Conservation (phyloP, 2,888 invertebrate species). For the Hedychridium roseum region DNA sequence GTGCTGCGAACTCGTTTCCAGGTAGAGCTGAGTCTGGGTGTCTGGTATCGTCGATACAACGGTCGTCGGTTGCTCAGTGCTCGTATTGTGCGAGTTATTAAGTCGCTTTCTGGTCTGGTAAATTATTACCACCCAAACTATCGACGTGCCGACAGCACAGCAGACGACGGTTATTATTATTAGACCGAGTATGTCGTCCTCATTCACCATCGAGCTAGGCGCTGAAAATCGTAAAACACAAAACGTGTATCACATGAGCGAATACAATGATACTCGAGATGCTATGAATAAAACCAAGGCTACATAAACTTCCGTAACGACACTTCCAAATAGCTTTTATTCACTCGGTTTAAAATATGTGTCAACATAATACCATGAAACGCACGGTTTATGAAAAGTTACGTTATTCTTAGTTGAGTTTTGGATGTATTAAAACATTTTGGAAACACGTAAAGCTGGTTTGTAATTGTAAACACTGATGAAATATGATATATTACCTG, state of each 20-base stretch:
- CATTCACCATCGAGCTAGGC: slow-evolving; percentile 68
- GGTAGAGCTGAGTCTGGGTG: slow-evolving; percentile 60
- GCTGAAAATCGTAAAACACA: slow-evolving; percentile 41
- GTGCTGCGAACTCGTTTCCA: slow-evolving; percentile 78
- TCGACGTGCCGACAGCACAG: slow-evolving; percentile 89
- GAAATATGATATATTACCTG: no score
- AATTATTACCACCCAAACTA: slow-evolving; percentile 91
- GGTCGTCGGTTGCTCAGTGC: slow-evolving; percentile 35
- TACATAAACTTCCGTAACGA: no score
- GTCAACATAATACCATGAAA: no score
- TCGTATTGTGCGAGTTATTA: slow-evolving; percentile 58
- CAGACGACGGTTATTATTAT: slow-evolving; percentile 90
- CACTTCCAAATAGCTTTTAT: no score
- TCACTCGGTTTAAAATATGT: no score
- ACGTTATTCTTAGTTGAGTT: neutral
- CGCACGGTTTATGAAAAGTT: no score
- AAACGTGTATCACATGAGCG: no score
- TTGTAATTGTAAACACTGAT: no score
- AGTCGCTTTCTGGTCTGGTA: slow-evolving; percentile 81
- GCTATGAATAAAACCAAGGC: neutral
- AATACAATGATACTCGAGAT: no score
- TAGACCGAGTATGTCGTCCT: slow-evolving; percentile 84
- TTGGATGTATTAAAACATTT: neutral
- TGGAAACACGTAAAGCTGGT: no score
- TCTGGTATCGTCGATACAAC: slow-evolving; percentile 39